Percentiles rank a stretch among this genome's conserved stretches.
phyloP scores from a whole-genome alignment of 2,888 invertebrate genomes.

The Yponomeuta malinellus region DNA sequence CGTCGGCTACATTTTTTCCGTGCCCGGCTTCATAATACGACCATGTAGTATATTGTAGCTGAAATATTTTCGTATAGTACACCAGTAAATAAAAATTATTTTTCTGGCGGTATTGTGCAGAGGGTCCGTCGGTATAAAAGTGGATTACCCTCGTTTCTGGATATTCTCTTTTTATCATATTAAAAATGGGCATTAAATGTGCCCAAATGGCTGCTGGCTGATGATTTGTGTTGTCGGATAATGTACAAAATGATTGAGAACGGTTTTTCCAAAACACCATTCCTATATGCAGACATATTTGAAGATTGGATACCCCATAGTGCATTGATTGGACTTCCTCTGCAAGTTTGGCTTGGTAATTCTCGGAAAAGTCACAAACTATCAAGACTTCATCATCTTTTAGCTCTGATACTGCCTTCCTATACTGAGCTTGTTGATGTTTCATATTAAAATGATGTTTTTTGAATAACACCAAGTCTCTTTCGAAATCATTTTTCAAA shows the following conservation, averaged over 20 bases:
- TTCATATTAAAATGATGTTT: slow-evolving; percentile 14
- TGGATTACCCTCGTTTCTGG: slow-evolving; percentile 12
- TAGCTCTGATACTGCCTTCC: slow-evolving; percentile 1
- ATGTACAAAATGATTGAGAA: slow-evolving; percentile 20
- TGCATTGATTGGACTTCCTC: slow-evolving; percentile 13
- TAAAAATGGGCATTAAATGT: slow-evolving; percentile 11
- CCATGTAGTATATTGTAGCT: slow-evolving; percentile 16
- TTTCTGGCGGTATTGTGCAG: slow-evolving; percentile 20
- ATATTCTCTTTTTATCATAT: background rate
- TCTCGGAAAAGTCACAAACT: slow-evolving; percentile 22
- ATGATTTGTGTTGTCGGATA: slow-evolving; percentile 13
- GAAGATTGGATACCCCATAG: slow-evolving; percentile 15
- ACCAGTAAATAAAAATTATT: slow-evolving; percentile 19
- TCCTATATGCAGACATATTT: slow-evolving; percentile 12
- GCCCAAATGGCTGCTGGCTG: slow-evolving; percentile 15
- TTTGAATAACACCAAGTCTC: slow-evolving; percentile 10
- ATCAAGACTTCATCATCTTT: slow-evolving; percentile 17
- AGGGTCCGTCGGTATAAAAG: slow-evolving; percentile 17
- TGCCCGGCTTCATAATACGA: slow-evolving; percentile 19
- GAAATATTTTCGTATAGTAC: slow-evolving; percentile 12
- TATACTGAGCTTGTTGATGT: slow-evolving; percentile 14
- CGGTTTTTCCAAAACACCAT: slow-evolving; percentile 16
- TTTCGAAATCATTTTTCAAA: slow-evolving; percentile 10
- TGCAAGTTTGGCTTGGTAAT: slow-evolving; percentile 21
- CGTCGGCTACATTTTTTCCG: slow-evolving; percentile 21